Evolutionary conservation across 2,888 invertebrate genomes (phyloP), one percentile per base, ranked within the genome.

Genomic region (Gnatocerus cornutus): DNA sequence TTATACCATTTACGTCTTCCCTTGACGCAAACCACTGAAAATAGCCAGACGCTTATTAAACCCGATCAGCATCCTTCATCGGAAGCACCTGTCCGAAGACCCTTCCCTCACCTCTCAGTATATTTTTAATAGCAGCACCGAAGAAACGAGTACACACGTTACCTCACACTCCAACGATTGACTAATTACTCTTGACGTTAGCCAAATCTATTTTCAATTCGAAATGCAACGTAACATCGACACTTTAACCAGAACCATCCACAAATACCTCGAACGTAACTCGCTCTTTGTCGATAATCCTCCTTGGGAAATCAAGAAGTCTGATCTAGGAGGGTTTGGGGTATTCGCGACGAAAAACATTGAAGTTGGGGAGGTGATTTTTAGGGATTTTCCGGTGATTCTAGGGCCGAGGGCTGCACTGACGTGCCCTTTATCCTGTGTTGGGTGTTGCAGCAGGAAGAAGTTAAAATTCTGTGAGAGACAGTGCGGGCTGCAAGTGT

Each of bases 401-500:
- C 83, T 89, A 55, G 94, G 94, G 0, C 93, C 93, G 0, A 88
- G 92, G 48, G 87, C 88, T 37, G 86, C 87, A 59, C 84, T 84
- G 58, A 80, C 79, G 64, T 82, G 87, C 12, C 87, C 88, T 66
- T 87, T 90, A 78, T 88, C 89, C 67, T 93, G 93, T 82, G 88
- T 90, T 0, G 88, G 87, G 74, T 94, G 93, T 79, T 89, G 88
- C 75, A 88, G 87, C 74, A 82, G 83, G 64, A 78, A 87, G 58
- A 68, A 77, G 59, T 65, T 82, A 14, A 70, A 64, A 9, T 27
- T 79, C 46, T 94, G 94, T 80, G 84, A 87, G 43, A 87, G 86
- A 41, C 87, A 86, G 53, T 94, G 94, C 80, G 89, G 90, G 1
- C 86, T 93, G 76, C 89, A 91, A 12, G 85, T 95, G 43, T 95